These are phyloP conservation scores for Vombatus ursinus DNA, from an alignment of 2,113 vertebrate species.

Conservation along the genomic window DNA sequence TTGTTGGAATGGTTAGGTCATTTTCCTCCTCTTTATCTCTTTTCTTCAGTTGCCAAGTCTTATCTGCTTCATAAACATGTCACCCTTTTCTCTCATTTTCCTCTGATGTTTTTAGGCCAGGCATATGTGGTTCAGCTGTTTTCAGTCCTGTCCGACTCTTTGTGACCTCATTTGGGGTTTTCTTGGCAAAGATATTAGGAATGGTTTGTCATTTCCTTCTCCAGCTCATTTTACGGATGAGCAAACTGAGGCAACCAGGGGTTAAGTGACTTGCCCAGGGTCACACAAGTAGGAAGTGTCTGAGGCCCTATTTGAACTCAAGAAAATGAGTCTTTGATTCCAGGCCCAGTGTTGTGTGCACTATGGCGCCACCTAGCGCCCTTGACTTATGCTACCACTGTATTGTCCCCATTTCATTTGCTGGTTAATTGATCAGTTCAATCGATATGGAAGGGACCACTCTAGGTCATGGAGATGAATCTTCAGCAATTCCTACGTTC, in stretches of 20 bases:
- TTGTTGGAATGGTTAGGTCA: neutral
- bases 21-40: neutral
- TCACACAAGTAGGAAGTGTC: neutral
- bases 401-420: neutral
- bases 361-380: neutral
- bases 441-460: neutral
- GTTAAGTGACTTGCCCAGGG: neutral
- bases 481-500: neutral
- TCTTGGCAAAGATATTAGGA: neutral
- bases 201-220: neutral
- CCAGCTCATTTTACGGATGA: neutral
- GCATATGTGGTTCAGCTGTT: neutral
- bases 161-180: neutral
- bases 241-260: neutral
- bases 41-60: neutral
- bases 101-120: neutral
- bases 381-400: neutral
- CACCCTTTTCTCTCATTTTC: neutral
- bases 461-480: neutral
- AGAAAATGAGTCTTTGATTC: neutral
- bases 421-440: neutral
- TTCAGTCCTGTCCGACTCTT: neutral
- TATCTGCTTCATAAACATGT: neutral
- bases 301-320: neutral
- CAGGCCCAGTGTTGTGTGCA: neutral